Base-by-base conservation (phyloP, 2,888 invertebrate species). In the Drosophila pseudotakahashii region DNA sequence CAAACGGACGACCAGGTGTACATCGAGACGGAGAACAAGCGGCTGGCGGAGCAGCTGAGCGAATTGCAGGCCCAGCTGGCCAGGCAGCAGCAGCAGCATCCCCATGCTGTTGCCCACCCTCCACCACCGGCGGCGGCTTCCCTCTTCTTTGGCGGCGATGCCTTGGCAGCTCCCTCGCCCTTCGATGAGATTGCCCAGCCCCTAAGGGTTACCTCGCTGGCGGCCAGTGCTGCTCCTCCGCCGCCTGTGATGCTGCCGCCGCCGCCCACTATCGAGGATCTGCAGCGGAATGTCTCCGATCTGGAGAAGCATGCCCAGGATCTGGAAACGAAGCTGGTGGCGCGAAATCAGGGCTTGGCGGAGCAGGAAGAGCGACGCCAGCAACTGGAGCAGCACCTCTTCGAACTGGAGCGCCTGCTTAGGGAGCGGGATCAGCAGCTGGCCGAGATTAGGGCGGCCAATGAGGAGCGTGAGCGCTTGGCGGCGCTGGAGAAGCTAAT, bases 11-110 rank as follows among this genome's bases (percentile, higher is more conserved):
- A 92, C 48, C 92, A 92, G 74, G 91, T 92, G 0, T 91, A 91
- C 63, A 90, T 92, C 30, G 92, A 93, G 74, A 93, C 89, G 77
- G 94, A 94, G 91, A 94, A 94, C 78, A 94, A 94, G 78, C 93
- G 93, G 41, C 89, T 94, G 0, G 93, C 93, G 58, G 92, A 93
- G 57, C 76, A 93, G 37, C 81, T 94, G 2, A 92, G 92, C 37
- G 92, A 90, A 62, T 93, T 93, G 88, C 93, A 93, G 79, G 86
- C 92, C 36, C 92, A 75, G 10, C 69, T 80, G 59, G 52, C 80
- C 9, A 61, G 69, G 11, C 83, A 81, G 61, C 34, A 90, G 64
- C 93, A 93, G 88, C 93, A 93, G 79, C 85, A 92, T 47, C 92
- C 61, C 5, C 50, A 47, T 19, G 2, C 19, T 19, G 19, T 19